Evolutionary conservation across 2,113 vertebrate species (phyloP), one percentile per base, ranked within the genome.

Genomic region (Lagopus leucura): DNA sequence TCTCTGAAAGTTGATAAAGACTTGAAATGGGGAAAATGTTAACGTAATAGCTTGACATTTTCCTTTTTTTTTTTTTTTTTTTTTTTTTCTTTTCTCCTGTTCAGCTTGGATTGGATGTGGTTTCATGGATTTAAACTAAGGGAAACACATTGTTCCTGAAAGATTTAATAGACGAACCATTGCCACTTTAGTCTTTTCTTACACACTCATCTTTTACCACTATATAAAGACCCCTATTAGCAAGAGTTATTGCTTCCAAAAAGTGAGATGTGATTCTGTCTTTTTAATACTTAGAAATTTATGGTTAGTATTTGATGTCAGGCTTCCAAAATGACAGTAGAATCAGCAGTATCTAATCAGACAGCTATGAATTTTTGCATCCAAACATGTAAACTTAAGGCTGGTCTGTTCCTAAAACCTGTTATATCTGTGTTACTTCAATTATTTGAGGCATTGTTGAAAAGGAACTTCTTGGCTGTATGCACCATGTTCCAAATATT

Each of bases 1-100:
- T 93, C 92, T 97, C 82, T 65, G 67, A 54, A 91, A 90, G 40
- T 13, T 94, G 95, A 94, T 92, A 91, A 96, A 95, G 91, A 95
- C 64, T 67, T 89, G 86, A 85, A 67, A 47, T 13, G 64, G 43
- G 77, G 54, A 78, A 93, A 94, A 92, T 93, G 91, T 90, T 95
- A 96, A 87, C 74, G 85, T 81, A 90, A 70, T 85, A 87, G 57
- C 74, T 89, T 94, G 80, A 93, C 82, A 89, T 96, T 96, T 97
- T 90, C 34, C 42, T 52, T 71, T 57, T 47, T 13, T 11, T 17
- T 24, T 43, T 34, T 47, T 60, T 57, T 32, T 65, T 50, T 22
- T 80, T 82, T 38, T 38, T 38, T 38, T 38, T 38, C 10, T 38
- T 38, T 38, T 38, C 2, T 7, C 34, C 43, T 72, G 12, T 61